Conservation (phyloP, 2,113 vertebrate species). For the Macrotus californicus region DNA sequence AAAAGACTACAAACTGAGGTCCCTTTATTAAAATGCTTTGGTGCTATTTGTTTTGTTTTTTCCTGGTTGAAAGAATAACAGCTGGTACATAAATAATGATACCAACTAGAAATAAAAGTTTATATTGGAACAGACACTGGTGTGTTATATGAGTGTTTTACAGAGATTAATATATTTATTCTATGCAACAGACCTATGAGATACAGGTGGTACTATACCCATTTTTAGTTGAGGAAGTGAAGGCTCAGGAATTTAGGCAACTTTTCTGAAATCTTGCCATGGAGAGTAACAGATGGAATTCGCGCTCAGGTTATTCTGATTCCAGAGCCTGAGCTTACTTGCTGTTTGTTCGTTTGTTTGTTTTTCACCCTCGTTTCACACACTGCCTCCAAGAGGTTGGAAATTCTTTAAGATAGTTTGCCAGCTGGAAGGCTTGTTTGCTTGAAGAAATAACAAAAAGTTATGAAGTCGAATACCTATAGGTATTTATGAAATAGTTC, state of each 20-base stretch:
- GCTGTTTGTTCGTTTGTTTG: background rate
- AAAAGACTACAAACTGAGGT: background rate
- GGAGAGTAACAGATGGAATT: background rate
- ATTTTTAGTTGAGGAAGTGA: slow-evolving; percentile 1
- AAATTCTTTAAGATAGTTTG: background rate
- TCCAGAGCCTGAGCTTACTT: background rate
- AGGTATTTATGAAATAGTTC: background rate
- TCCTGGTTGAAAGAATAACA: background rate
- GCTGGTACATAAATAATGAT: background rate
- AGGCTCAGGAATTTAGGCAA: background rate
- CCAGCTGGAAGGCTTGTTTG: background rate
- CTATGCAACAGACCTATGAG: background rate
- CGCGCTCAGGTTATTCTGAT: background rate
- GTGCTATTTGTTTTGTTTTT: background rate
- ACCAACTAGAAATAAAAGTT: background rate
- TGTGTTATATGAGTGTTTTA: background rate
- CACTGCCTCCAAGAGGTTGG: background rate
- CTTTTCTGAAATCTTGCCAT: background rate
- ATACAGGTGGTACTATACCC: background rate
- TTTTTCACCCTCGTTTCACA: background rate
- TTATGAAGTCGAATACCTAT: background rate
- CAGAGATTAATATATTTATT: background rate
- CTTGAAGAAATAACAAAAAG: background rate
- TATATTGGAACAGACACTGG: background rate
- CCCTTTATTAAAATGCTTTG: background rate